Base-by-base conservation (phyloP, 2,888 invertebrate species). In the Cerceris rybyensis region DNA sequence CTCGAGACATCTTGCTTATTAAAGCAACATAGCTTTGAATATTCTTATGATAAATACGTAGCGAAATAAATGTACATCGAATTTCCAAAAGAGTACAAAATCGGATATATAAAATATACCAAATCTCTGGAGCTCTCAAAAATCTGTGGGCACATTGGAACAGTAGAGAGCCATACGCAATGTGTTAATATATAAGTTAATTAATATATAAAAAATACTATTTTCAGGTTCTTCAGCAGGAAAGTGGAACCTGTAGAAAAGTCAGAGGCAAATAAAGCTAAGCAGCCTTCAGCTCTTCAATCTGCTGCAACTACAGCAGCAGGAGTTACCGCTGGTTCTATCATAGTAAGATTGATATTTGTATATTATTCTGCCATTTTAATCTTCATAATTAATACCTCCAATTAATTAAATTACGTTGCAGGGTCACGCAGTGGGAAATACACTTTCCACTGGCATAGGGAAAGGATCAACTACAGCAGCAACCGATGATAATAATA, bases 291-390 rank as follows among this genome's bases (percentile, higher is more conserved):
- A 7, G 8, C 61, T 46, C 66, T 75, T 13, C 46, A 63, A 57
- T 17, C 7, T 57, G 64, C 75, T 13, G 69, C 63, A 57, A 97
- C 98, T 1, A 99, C 98, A 7, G 98, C 98, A 83, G 98, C 98
- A 78, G 98, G 98, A 88, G 98, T 99, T 58, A 98, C 98, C 68
- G 95, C 98, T 72, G 98, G 98, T 82, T 98, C 98, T 4, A 97
- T 98, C 84, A 96, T 98, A 92, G 75, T 83, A 68, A 79, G 81
- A 70, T 42, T 0, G 0, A 7, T 39, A 41, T n/a, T n/a, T n/a
- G n/a, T n/a, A n/a, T n/a, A n/a, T n/a, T n/a, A n/a, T 16, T 41
- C 43, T 61, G 28, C 39, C 59, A 8, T 55, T 46, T 43, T 9
- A 7, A 6, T 39, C 16, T 49, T 17, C 49, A 39, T 46, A 5